These are phyloP conservation scores for Semotilus atromaculatus DNA, from an alignment of 2,797 vertebrate species.

Conservation along the genomic window DNA sequence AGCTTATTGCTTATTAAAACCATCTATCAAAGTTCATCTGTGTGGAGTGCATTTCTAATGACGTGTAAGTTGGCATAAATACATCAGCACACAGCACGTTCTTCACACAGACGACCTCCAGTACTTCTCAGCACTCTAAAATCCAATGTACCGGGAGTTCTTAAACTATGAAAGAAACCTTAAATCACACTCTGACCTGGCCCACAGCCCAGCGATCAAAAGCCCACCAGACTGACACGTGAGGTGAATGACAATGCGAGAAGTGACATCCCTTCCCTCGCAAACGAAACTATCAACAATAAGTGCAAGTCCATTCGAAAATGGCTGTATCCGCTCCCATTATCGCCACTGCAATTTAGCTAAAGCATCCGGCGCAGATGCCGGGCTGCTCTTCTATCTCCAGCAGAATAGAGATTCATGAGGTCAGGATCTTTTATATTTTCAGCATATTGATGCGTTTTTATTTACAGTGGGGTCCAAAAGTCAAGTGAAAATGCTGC, in stretches of 20 bases:
- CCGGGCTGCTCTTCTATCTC: slow-evolving; percentile 21
- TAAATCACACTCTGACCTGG: slow-evolving; percentile 69
- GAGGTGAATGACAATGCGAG: slow-evolving; percentile 67
- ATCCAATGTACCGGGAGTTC: slow-evolving; percentile 63
- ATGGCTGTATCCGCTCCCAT: slow-evolving; percentile 51
- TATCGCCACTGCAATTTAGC: slow-evolving; percentile 58
- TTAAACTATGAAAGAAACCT: slow-evolving; percentile 67
- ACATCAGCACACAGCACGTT: slow-evolving; percentile 15
- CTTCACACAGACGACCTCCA: slow-evolving; percentile 42
- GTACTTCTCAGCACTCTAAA: slow-evolving; percentile 59
- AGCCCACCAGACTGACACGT: slow-evolving; percentile 50
- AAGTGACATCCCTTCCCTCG: slow-evolving; percentile 40
- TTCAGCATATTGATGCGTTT: neutral
- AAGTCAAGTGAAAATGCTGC: neutral
- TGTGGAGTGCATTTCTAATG: slow-evolving; percentile 24
- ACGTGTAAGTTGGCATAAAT: slow-evolving; percentile 12
- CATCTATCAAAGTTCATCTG: slow-evolving; percentile 4
- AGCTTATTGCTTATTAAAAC: slow-evolving; percentile 19
- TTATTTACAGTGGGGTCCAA: neutral
- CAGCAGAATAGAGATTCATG: slow-evolving; percentile 26
- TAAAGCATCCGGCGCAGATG: neutral
- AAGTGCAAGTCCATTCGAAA: slow-evolving; percentile 58
- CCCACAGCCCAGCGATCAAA: slow-evolving; percentile 63
- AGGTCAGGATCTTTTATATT: slow-evolving; percentile 28
- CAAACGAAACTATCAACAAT: slow-evolving; percentile 56